Evolutionary conservation across 64 coral and sea anemone genomes (phyloP).

Genomic region (Pocillopora damicornis): DNA sequence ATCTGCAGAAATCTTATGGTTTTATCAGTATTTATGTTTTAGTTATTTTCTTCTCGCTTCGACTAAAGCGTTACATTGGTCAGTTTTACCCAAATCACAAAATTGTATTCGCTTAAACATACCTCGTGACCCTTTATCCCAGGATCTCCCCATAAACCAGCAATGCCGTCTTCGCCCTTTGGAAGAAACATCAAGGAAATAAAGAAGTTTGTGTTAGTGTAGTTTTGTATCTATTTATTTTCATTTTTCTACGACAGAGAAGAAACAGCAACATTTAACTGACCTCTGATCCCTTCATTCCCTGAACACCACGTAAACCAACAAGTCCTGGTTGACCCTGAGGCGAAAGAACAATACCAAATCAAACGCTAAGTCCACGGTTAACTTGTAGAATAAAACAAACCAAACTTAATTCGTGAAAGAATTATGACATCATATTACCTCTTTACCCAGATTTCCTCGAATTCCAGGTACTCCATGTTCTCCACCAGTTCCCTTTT

Average conservation of each 20-base stretch:
- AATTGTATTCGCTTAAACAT: not conserved
- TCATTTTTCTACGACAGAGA: not conserved
- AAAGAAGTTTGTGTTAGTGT: not conserved
- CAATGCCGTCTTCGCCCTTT: slow-evolving; percentile 46
- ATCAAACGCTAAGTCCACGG: not conserved
- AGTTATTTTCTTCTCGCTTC: too few species aligned
- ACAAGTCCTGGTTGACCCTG: slow-evolving; percentile 29
- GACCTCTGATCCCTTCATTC: slow-evolving; percentile 41
- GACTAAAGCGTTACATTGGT: too few species aligned
- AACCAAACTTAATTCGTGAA: not conserved
- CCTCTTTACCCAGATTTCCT: slow-evolving; percentile 41
- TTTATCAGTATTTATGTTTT: too few species aligned
- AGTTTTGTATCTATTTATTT: not conserved
- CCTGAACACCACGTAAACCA: slow-evolving; percentile 33
- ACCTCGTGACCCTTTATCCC: slow-evolving; percentile 50
- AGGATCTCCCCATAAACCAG: slow-evolving; percentile 33
- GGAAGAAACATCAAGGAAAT: not conserved
- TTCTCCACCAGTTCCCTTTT: slow-evolving; percentile 42
- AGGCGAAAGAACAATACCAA: not conserved
- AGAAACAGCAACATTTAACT: not conserved
- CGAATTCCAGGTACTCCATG: slow-evolving; percentile 20
- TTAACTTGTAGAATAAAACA: not conserved
- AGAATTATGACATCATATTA: not conserved
- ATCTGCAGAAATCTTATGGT: not conserved
- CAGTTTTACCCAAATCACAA: too few species aligned